Evolutionary conservation across 2,888 invertebrate species (phyloP).

Genomic region (Hypsopygia costalis): DNA sequence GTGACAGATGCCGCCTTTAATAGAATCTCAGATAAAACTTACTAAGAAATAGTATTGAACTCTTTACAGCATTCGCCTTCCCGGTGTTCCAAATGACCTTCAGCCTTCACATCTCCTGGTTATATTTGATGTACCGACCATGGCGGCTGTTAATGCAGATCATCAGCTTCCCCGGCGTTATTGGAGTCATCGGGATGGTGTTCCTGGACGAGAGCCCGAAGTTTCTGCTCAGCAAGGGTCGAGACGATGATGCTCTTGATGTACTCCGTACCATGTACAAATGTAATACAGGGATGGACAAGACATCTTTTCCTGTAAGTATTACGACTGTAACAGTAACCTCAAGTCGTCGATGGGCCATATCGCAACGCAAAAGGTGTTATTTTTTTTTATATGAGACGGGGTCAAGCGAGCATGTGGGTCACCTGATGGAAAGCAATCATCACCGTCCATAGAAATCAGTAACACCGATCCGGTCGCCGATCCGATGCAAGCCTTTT

Average conservation of each 20-base stretch:
- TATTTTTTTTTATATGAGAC: too few relatives aligned
- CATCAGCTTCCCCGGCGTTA: slow-evolving; percentile 81
- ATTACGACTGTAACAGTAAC: too few relatives aligned
- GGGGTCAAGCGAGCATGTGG: too few relatives aligned
- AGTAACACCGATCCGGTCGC: too few relatives aligned
- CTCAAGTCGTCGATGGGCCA: too few relatives aligned
- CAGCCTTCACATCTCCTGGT: slow-evolving; percentile 45
- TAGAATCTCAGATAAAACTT: too few relatives aligned
- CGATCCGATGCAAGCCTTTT: too few relatives aligned
- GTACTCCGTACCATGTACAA: slow-evolving; percentile 42
- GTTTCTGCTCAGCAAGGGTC: slow-evolving; percentile 83
- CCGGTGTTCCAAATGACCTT: slow-evolving; percentile 49
- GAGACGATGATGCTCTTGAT: slow-evolving; percentile 75
- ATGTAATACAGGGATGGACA: slow-evolving; percentile 37
- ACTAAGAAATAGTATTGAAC: too few relatives aligned
- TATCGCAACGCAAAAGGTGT: too few relatives aligned
- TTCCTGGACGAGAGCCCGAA: slow-evolving; percentile 88
- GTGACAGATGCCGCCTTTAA: too few relatives aligned
- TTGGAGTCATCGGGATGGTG: slow-evolving; percentile 77
- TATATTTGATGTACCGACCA: slow-evolving; percentile 80
- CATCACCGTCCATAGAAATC: too few relatives aligned
- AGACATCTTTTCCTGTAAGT: slow-evolving; percentile 42
- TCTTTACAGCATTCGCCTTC: slow-evolving; percentile 45
- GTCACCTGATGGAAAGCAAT: too few relatives aligned
- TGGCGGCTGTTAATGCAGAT: slow-evolving; percentile 87